Conservation (phyloP, 23 tunicate species). For the Botrylloides violaceus region DNA sequence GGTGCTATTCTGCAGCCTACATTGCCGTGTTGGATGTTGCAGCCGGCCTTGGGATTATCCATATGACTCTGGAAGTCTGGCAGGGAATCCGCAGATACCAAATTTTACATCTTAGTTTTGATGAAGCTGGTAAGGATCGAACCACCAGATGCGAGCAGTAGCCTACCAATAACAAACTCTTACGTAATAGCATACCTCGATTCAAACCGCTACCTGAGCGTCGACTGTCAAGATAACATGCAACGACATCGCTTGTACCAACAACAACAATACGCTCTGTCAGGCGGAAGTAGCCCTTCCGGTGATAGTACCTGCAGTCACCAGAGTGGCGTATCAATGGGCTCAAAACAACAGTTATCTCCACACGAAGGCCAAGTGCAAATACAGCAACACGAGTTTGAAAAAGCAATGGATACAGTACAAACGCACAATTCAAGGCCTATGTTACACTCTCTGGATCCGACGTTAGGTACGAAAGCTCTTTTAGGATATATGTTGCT, state of each 20-base stretch:
- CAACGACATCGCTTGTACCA: constrained; percentile 17
- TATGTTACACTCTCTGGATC: constrained; percentile 12
- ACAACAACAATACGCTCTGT: constrained; percentile 18
- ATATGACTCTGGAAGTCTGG: too few relatives aligned
- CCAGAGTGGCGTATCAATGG: constrained; percentile 2
- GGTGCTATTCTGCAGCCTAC: too few relatives aligned
- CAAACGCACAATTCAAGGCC: constrained; percentile 1
- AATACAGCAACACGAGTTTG: constrained; percentile 21
- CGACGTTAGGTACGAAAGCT: background rate
- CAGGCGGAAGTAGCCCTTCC: constrained; percentile 26
- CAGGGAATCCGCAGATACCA: too few relatives aligned
- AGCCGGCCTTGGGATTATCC: too few relatives aligned
- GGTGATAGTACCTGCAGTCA: constrained; percentile 27
- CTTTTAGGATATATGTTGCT: too few relatives aligned
- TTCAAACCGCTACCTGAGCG: background rate
- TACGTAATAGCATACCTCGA: constrained; percentile 20
- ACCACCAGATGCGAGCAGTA: too few relatives aligned
- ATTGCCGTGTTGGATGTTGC: too few relatives aligned
- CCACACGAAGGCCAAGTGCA: constrained; percentile 8
- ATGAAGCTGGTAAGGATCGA: too few relatives aligned
- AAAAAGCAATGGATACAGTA: constrained; percentile 13
- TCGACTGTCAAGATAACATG: background rate
- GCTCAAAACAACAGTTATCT: background rate
- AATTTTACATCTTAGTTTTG: too few relatives aligned
- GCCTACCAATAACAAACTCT: too few relatives aligned